Conservation (phyloP, 2,113 vertebrate species). For the Rhinolophus sinicus region DNA sequence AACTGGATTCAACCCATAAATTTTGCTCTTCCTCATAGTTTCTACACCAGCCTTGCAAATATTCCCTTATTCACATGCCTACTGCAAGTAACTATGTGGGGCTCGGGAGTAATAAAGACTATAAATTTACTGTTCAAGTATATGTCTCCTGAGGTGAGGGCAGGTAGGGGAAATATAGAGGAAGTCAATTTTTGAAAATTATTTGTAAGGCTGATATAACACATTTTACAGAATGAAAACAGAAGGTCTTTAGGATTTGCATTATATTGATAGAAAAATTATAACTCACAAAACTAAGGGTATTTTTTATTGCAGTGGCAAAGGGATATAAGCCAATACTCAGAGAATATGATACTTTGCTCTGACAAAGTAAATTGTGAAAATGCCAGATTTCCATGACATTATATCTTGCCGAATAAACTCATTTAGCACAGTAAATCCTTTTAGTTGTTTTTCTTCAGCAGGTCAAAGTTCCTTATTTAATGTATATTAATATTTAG, state of each 20-base stretch:
- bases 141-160: not conserved
- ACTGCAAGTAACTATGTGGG: not conserved
- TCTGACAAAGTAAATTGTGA: slow-evolving; percentile 47
- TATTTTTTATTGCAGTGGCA: slow-evolving; percentile 45
- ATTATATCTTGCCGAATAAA: slow-evolving; percentile 44
- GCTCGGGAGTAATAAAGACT: not conserved
- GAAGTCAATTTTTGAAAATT: slow-evolving; percentile 61
- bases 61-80: not conserved
- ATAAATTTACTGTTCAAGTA: not conserved
- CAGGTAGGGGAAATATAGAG: slow-evolving; percentile 48
- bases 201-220: slow-evolving; percentile 48
- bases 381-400: slow-evolving; percentile 50
- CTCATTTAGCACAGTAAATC: slow-evolving; percentile 26
- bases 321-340: slow-evolving; percentile 44
- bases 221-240: slow-evolving; percentile 65
- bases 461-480: not conserved
- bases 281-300: slow-evolving; percentile 43
- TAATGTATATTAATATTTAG: not conserved
- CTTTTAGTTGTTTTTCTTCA: slow-evolving; percentile 40
- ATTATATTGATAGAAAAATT: slow-evolving; percentile 64
- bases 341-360: slow-evolving; percentile 51
- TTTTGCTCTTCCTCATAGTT: not conserved
- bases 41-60: not conserved
- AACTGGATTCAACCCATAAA: not conserved
- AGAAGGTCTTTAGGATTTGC: slow-evolving; percentile 56